Evolutionary conservation across 2,113 vertebrate genomes (phyloP).

Genomic region (Sterrhoptilus dennistouni): DNA sequence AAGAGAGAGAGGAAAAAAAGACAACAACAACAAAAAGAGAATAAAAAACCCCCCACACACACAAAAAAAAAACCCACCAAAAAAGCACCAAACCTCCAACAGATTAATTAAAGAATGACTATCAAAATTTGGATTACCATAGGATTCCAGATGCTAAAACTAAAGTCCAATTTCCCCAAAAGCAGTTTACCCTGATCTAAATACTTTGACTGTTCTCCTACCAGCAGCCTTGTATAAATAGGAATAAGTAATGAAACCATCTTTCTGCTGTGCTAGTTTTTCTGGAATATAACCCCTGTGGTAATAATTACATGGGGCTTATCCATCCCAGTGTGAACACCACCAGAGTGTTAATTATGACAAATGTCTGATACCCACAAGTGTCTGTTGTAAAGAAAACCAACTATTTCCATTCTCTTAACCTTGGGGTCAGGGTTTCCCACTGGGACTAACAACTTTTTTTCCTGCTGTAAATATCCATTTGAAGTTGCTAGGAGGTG

Average conservation of each 20-base stretch:
- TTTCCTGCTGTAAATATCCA: background rate
- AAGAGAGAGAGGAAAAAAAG: background rate
- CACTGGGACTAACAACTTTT: conserved; percentile 46
- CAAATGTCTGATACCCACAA: conserved; percentile 26
- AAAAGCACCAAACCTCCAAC: background rate
- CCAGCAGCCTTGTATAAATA: background rate
- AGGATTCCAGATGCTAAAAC: background rate
- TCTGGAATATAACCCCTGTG: conserved; percentile 29
- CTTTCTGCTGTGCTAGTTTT: conserved; percentile 26
- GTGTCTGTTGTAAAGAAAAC: conserved; percentile 23
- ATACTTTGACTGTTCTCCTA: background rate
- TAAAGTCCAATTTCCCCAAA: background rate
- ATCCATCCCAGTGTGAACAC: conserved; percentile 44
- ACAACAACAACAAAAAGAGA: too few species aligned
- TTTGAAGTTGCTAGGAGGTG: conserved; percentile 28
- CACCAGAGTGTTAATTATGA: conserved; percentile 50
- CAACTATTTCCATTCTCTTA: conserved; percentile 27
- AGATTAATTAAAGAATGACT: background rate
- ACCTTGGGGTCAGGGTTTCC: conserved; percentile 34
- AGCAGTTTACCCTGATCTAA: background rate
- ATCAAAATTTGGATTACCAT: background rate
- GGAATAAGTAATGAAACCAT: conserved; percentile 25
- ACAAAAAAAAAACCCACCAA: background rate
- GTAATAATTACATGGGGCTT: conserved; percentile 57
- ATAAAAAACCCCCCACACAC: background rate